Evolutionary conservation across 2,888 invertebrate species (phyloP), one percentile per base, ranked within the genome.

Genomic region (Ophioninae sp.): DNA sequence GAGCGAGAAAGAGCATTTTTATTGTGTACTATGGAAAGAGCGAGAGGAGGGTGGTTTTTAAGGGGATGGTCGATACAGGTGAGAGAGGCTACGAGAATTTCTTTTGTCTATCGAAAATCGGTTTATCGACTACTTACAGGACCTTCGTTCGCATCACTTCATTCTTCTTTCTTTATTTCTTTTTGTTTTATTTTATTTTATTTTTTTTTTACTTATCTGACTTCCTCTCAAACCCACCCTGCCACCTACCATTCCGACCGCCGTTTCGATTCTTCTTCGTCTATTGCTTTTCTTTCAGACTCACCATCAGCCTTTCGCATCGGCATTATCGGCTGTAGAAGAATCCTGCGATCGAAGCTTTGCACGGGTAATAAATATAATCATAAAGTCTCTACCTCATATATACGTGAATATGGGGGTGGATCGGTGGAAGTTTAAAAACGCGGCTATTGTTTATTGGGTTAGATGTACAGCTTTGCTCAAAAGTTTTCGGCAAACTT

Each of bases 101-200:
- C 85, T 82, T 80, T 82, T 75, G 86, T 88, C 90, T 89, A 90
- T 90, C 87, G 88, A 88, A 90, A 90, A 90, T 90, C 90, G 90
- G 89, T 90, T 90, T 90, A 90, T 90, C 89, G 90, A 90, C 89
- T 90, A 89, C 90, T 90, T 90, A 90, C 88, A 88, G 81, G 84
- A 81, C 81, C 78, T 81, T 71, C 78, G 76, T 73, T 83, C 77
- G 81, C 74, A 78, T 69, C 72, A 59, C 72, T 71, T 63, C 79
- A 23, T 71, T 73, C 78, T n/a, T 61, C 41, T 64, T 56, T 72
- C 64, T 20, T 51, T 72, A 56, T 20, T 51, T 44, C 13, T 73
- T 22, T 58, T 63, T 41, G n/a, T 59, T 44, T 56, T 68, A 7
- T 69, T 78, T 63, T 63, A n/a, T 9, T 37, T 56, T n/a, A 10